Percentiles rank a stretch among this genome's conserved stretches.
Conservation (phyloP, 2,113 vertebrate species). For the Phoxinus phoxinus region DNA sequence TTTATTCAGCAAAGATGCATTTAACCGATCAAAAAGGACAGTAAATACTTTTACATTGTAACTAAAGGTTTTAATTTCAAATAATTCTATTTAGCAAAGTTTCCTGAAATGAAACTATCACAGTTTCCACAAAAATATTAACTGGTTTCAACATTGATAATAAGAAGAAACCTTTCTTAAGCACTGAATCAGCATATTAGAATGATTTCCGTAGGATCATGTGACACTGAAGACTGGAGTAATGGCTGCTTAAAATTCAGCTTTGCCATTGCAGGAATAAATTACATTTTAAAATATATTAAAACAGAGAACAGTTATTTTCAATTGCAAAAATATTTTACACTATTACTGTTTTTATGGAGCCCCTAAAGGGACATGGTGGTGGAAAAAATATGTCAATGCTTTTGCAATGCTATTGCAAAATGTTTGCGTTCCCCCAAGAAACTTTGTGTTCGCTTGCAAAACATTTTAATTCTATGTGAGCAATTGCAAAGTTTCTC, state of each 20-base stretch:
- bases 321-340: not conserved
- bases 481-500: too few species aligned
- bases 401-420: too few species aligned
- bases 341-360: not conserved
- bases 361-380: too few species aligned
- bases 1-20: too few species aligned
- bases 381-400: too few species aligned
- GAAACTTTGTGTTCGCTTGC: too few species aligned
- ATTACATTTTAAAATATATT: not conserved
- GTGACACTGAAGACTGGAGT: not conserved
- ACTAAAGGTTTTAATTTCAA: not conserved
- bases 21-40: not conserved
- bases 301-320: not conserved
- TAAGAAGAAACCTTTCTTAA: not conserved
- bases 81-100: not conserved
- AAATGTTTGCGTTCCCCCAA: too few species aligned
- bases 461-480: too few species aligned
- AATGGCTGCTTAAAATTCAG: not conserved
- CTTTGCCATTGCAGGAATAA: not conserved
- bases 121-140: not conserved
- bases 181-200: not conserved
- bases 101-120: not conserved
- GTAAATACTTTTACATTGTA: not conserved
- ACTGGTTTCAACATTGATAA: not conserved
- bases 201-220: not conserved